phyloP scores from a whole-genome alignment of 2,888 invertebrate species.

The Limnephilus auricula region DNA sequence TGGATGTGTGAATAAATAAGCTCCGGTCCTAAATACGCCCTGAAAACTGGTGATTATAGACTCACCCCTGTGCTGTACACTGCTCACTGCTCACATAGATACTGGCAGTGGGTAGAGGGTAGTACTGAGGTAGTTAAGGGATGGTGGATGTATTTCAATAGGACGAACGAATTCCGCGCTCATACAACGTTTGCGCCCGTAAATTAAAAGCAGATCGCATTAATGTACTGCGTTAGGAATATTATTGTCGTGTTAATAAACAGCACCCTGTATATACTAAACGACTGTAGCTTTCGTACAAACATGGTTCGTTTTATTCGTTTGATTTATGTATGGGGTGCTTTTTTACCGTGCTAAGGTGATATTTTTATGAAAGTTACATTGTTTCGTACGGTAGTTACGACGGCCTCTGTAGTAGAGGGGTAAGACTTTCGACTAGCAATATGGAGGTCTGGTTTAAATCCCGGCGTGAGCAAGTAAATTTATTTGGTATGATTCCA shows the following conservation, averaged over 20 bases:
- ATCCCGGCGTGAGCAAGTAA: too few relatives aligned
- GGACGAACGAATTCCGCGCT: constrained; percentile 51
- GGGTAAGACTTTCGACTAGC: too few relatives aligned
- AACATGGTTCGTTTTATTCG: constrained; percentile 17
- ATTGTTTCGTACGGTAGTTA: too few relatives aligned
- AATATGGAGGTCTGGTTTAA: too few relatives aligned
- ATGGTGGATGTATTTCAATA: constrained; percentile 41
- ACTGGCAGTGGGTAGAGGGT: not conserved
- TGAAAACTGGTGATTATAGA: not conserved
- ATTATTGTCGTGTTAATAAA: constrained; percentile 53
- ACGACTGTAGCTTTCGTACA: constrained; percentile 3
- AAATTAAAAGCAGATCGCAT: constrained; percentile 48
- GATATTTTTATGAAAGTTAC: not conserved
- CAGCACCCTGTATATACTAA: constrained; percentile 39
- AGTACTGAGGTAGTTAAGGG: not conserved
- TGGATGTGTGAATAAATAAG: not conserved
- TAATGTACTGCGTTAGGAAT: constrained; percentile 51
- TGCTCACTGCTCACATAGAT: not conserved
- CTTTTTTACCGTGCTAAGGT: not conserved
- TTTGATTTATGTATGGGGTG: constrained; percentile 3
- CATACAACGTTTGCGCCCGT: constrained; percentile 45
- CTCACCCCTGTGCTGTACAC: not conserved
- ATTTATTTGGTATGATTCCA: too few relatives aligned
- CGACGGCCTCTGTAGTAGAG: too few relatives aligned
- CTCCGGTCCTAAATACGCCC: not conserved